Evolutionary conservation across 2,113 vertebrate genomes (phyloP).

Genomic region (Vulpes ferrilata): DNA sequence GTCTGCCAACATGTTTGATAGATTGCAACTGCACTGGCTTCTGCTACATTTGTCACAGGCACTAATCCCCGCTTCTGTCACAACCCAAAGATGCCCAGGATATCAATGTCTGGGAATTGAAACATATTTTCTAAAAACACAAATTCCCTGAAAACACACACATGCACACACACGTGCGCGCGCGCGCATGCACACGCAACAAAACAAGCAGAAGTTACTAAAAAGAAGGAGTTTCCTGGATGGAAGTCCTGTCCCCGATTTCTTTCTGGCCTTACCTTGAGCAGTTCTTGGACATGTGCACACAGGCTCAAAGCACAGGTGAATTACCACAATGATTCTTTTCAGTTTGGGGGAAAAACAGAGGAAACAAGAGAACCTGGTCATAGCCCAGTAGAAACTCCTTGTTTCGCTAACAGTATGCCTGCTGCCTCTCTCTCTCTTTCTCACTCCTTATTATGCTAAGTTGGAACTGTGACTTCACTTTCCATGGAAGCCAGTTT

Average conservation of each 20-base stretch:
- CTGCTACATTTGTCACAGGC: slow-evolving; percentile 47
- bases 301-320: slow-evolving; percentile 49
- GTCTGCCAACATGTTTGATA: not conserved
- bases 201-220: slow-evolving; percentile 48
- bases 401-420: slow-evolving; percentile 66
- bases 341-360: slow-evolving; percentile 70
- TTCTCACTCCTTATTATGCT: slow-evolving; percentile 75
- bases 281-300: slow-evolving; percentile 48
- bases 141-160: not conserved
- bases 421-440: not conserved
- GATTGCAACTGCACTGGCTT: slow-evolving; percentile 12
- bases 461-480: slow-evolving; percentile 84
- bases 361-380: slow-evolving; percentile 82
- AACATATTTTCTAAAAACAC: slow-evolving; percentile 61
- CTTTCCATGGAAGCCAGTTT: slow-evolving; percentile 79
- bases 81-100: slow-evolving; percentile 44
- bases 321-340: slow-evolving; percentile 71
- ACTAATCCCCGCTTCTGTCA: slow-evolving; percentile 40
- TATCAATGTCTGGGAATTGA: slow-evolving; percentile 36
- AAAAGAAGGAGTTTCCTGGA: slow-evolving; percentile 30
- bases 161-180: not conserved
- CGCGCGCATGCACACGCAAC: not conserved
- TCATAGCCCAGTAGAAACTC: slow-evolving; percentile 75
- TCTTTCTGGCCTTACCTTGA: slow-evolving; percentile 66
- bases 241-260: not conserved